Base-by-base conservation (phyloP, 1,140 invertebrate genomes). In the Drosophila grimshawi region DNA sequence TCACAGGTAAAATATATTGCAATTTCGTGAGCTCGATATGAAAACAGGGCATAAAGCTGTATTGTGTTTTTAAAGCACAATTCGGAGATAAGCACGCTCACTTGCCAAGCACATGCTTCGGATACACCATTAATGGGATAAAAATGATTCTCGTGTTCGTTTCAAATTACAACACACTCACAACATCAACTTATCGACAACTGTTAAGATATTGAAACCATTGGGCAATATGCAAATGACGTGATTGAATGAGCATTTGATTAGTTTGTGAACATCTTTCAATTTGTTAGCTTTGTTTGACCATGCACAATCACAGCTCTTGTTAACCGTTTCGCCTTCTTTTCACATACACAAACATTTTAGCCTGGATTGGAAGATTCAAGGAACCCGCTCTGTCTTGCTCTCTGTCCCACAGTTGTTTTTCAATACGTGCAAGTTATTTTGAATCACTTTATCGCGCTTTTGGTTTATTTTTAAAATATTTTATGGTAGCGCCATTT, bases 391-490 rank as follows among this genome's bases (percentile, higher is more conserved):
- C n/a, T n/a, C n/a, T 1, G 19, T 19, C 19, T 19, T 19, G 19
- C 32, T 5, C 1, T 8, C 27, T 5, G 11, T 2, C 7, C 33
- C 37, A n/a, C 35, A 30, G 30, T 43, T 49, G 5, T 39, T 48
- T 51, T 37, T 3, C 10, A 35, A 32, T 57, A 35, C 33, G 56
- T 55, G 62, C 81, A 86, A 85, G 86, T 75, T 78, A 85, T 78
- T 86, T 80, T 74, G 81, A 85, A 85, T 81, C 81, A 86, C 81
- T 85, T 85, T 85, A 85, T 85, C 81, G 81, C 78, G 69, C 59
- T 71, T 59, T 64, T 53, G 32, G 63, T 62, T 61, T 64, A 8
- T 53, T 66, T 19, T 19, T 19, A 19, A 35, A 49, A 67, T 60
- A 74, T 85, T 85, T 85, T 85, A 85, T 85, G 78, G 81, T 75